phyloP scores from a whole-genome alignment of 2,113 vertebrate species.

The Aldabrachelys gigantea region DNA sequence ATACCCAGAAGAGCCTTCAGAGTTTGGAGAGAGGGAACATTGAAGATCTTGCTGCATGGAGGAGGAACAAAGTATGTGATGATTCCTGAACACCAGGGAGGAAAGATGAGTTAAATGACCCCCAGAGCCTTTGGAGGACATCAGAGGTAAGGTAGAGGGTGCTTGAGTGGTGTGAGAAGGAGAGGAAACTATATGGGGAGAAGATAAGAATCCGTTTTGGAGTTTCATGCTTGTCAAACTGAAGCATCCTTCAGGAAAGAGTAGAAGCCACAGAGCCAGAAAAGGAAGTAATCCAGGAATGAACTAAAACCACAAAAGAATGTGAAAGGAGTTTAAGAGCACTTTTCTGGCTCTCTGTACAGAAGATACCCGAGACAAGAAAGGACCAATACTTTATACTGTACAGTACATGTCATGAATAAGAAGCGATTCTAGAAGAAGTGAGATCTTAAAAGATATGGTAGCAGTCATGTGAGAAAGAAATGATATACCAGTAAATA shows the following conservation, averaged over 20 bases:
- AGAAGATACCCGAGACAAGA: background rate
- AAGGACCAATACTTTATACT: background rate
- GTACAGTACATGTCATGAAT: background rate
- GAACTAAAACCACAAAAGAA: conserved; percentile 1
- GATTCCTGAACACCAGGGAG: too few relatives aligned
- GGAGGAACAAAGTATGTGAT: too few relatives aligned
- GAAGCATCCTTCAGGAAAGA: background rate
- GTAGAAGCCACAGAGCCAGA: background rate
- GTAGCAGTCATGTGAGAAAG: background rate
- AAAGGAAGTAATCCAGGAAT: background rate
- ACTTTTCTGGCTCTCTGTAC: background rate
- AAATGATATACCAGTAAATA: background rate
- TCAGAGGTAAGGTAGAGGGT: background rate
- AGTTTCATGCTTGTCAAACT: background rate
- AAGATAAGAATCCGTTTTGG: background rate
- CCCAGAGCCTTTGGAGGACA: background rate
- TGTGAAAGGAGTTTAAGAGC: background rate
- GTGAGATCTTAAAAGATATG: accelerated
- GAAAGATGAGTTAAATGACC: background rate
- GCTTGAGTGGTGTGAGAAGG: background rate
- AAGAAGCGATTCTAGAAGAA: background rate
- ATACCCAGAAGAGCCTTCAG: background rate
- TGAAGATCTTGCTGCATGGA: background rate
- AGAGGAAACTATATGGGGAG: background rate
- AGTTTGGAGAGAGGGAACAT: background rate